Percentiles rank a stretch among this genome's conserved stretches.
Evolutionary conservation across 2,888 invertebrate genomes (phyloP).

Genomic region (Hypomecis atomaria): DNA sequence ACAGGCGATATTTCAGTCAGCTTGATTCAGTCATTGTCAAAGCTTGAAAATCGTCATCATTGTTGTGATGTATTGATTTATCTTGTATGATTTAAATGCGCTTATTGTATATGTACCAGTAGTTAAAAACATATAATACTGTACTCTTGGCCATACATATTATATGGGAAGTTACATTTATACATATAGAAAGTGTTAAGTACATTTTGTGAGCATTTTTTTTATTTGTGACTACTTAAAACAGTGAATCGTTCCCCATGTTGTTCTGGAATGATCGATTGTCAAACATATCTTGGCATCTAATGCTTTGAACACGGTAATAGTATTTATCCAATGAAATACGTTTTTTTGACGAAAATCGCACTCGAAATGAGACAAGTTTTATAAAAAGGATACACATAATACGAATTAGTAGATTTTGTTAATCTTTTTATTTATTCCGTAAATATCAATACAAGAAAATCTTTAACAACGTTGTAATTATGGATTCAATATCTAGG

Average conservation of each 20-base stretch:
- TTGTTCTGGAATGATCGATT: slow-evolving; percentile 44
- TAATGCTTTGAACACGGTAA: slow-evolving; percentile 37
- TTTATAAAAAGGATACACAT: background rate
- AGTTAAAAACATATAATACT: slow-evolving; percentile 49
- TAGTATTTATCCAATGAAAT: slow-evolving; percentile 8
- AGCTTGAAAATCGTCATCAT: slow-evolving; percentile 1
- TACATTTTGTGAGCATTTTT: slow-evolving; percentile 62
- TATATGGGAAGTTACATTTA: slow-evolving; percentile 61
- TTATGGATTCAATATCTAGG: too few species aligned
- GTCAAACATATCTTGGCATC: slow-evolving; percentile 61
- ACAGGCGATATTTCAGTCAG: background rate
- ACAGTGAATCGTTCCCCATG: slow-evolving; percentile 51
- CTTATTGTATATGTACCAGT: slow-evolving; percentile 53
- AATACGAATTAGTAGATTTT: background rate
- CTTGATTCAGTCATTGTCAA: background rate
- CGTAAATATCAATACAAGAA: too few species aligned
- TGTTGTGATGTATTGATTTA: slow-evolving; percentile 68
- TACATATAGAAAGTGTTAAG: slow-evolving; percentile 55
- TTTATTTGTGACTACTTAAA: slow-evolving; percentile 42
- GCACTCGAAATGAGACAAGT: slow-evolving; percentile 13
- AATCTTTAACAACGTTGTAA: too few species aligned
- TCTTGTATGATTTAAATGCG: slow-evolving; percentile 53
- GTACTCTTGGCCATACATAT: slow-evolving; percentile 63
- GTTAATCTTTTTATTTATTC: too few species aligned
- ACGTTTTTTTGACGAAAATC: slow-evolving; percentile 3